Conservation (phyloP, 2,113 vertebrate species). For the Dissostichus mawsoni region DNA sequence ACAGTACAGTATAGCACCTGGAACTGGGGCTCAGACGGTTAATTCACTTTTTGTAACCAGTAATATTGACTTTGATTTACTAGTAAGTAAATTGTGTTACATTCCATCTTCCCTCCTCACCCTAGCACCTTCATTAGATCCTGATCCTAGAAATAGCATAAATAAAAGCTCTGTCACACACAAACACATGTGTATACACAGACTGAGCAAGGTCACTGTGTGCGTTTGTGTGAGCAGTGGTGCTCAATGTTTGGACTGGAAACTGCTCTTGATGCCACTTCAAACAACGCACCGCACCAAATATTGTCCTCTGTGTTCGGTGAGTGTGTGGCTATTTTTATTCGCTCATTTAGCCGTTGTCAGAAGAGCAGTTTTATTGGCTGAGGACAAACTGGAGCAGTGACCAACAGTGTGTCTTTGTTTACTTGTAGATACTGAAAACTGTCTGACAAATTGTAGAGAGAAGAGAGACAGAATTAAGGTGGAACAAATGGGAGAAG, state of each 20-base stretch:
- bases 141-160: slow-evolving; percentile 6
- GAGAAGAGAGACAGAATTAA: not conserved
- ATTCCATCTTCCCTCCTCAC: not conserved
- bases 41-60: not conserved
- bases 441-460: not conserved
- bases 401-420: slow-evolving; percentile 25
- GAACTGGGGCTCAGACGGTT: too few species aligned
- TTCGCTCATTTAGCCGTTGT: slow-evolving; percentile 27
- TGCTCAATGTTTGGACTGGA: slow-evolving; percentile 64
- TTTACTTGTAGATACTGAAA: slow-evolving; percentile 27
- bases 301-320: slow-evolving; percentile 45
- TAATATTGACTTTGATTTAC: not conserved
- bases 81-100: too few species aligned
- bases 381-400: slow-evolving; percentile 37
- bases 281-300: slow-evolving; percentile 56
- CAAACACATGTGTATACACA: slow-evolving; percentile 33
- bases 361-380: slow-evolving; percentile 45
- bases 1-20: too few species aligned
- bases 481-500: not conserved
- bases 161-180: slow-evolving; percentile 7
- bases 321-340: slow-evolving; percentile 37
- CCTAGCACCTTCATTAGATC: slow-evolving; percentile 10
- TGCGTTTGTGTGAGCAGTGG: slow-evolving; percentile 64
- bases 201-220: slow-evolving; percentile 65
- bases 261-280: slow-evolving; percentile 57